Evolutionary conservation across 1,140 invertebrate species (phyloP), one percentile per base, ranked within the genome.

Genomic region (Caenorhabditis tropicalis): DNA sequence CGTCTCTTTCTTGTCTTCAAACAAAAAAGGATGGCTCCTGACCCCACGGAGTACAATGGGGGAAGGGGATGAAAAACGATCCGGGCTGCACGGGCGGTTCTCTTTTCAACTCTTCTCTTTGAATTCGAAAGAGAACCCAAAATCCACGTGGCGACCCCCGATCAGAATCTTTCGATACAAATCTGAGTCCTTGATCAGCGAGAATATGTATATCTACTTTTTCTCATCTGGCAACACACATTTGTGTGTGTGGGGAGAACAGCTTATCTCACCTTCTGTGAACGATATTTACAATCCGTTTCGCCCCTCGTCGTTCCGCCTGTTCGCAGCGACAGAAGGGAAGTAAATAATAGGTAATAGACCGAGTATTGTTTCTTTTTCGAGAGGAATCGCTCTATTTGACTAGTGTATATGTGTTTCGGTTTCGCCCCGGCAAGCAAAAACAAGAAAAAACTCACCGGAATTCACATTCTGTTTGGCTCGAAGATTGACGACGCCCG

Each of bases 391-490:
- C 21, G 56, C 24, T 29, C 56, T 60, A 19, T 60, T 60, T 60
- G 56, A 31, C 4, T 60, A 60, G 56, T 60, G 56, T 31, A n/a
- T 9, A 24, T 74, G 31, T 7, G 39, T 60, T 15, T n/a, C 39
- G 31, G 3, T 36, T 27, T 70, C 5, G n/a, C 10, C 1, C 33
- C 12, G 31, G 33, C 6, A 39, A 6, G 16, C 12, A 74, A 46
- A 7, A 15, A 15, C 65, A 21, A 12, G 21, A 39, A 70, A 60
- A 82, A 21, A 19, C 56, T 70, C 31, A 74, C 82, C 82, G 9
- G 82, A 58, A 82, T 82, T 82, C 5, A 82, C 58, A 46, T 16
- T 82, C 24, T 82, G 82, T 27, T 82, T 82, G 7, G 82, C 58
- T 24, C 60, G 15, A 15, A 58, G 21, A 51, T 82, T 82, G 24